A percentile compares a stretch with the other conserved stretches of the same genome.
phyloP scores from a whole-genome alignment of 2,797 vertebrate species.

The Notamacropus eugenii region DNA sequence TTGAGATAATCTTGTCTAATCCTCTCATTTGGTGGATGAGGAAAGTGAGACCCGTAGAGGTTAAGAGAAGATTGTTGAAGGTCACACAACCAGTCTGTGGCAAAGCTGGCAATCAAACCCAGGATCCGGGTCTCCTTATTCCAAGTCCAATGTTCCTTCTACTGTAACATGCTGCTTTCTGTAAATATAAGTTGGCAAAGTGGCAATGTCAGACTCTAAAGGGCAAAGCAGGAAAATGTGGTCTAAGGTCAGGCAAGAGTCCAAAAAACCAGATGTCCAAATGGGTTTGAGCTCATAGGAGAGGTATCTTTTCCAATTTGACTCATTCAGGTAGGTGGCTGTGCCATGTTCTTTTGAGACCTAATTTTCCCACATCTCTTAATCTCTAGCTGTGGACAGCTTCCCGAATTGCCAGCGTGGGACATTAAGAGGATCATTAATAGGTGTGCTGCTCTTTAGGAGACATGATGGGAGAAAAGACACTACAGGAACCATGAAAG shows the following conservation, averaged over 20 bases:
- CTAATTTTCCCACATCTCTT: background rate
- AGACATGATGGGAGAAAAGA: background rate
- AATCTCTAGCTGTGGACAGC: background rate
- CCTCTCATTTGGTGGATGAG: background rate
- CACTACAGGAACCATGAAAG: background rate
- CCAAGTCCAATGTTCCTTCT: background rate
- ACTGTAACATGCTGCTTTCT: conserved; percentile 6
- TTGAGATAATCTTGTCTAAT: background rate
- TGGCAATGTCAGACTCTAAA: background rate
- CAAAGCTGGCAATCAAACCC: background rate
- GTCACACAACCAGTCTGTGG: background rate
- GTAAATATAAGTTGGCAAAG: background rate
- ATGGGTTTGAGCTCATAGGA: background rate
- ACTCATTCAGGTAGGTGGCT: background rate
- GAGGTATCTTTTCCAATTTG: background rate
- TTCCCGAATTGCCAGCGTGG: background rate
- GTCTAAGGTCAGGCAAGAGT: background rate
- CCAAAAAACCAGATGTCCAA: background rate
- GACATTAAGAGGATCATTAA: background rate
- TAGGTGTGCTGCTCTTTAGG: background rate
- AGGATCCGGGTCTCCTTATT: background rate
- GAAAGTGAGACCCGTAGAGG: background rate
- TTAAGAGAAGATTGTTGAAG: background rate
- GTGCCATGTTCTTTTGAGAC: background rate
- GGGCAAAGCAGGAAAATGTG: background rate